Evolutionary conservation across 2,888 invertebrate genomes (phyloP).

Genomic region (Dugesia japonica): DNA sequence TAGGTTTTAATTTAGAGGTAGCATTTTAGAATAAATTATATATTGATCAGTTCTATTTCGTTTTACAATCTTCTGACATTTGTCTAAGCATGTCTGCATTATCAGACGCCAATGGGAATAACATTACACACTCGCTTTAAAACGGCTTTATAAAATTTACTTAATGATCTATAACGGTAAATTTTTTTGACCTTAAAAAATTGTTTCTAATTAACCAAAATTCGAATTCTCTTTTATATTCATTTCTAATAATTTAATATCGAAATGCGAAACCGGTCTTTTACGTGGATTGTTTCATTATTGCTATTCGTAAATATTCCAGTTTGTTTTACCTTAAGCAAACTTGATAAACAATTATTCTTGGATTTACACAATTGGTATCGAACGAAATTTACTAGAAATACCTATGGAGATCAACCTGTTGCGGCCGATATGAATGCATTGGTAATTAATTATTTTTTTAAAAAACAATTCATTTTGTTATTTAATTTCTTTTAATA

Average conservation of each 20-base stretch:
- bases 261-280: neutral
- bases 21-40: neutral
- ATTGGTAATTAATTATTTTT: neutral
- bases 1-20: neutral
- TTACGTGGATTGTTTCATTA: neutral
- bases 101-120: neutral
- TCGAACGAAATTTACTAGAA: neutral
- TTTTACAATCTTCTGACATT: slow-evolving; percentile 7
- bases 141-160: neutral
- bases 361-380: slow-evolving; percentile 15
- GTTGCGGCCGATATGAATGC: neutral
- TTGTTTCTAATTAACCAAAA: neutral
- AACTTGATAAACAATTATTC: neutral
- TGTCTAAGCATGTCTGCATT: neutral
- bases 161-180: neutral
- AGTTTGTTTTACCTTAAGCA: neutral
- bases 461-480: neutral
- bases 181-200: slow-evolving; percentile 7
- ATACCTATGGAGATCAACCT: slow-evolving; percentile 2
- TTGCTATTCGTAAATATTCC: neutral
- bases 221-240: neutral
- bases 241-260: neutral
- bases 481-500: neutral
- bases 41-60: neutral
- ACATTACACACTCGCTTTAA: neutral